Evolutionary conservation across 2,113 vertebrate genomes (phyloP).

Genomic region (Seriola rivoliana): DNA sequence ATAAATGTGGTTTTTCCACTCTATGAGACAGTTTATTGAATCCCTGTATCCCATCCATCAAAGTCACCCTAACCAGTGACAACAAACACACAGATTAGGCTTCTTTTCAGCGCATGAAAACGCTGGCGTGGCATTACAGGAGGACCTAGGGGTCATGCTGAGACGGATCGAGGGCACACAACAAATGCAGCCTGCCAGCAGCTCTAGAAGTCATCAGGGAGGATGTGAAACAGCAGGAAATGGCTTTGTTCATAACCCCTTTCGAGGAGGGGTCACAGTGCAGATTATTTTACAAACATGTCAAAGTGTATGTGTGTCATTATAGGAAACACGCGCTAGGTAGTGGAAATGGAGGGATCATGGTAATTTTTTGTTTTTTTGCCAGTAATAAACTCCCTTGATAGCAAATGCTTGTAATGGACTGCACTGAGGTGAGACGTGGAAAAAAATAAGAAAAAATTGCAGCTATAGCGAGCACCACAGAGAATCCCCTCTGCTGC

Average conservation of each 20-base stretch:
- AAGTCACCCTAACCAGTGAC: background rate
- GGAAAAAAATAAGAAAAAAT: background rate
- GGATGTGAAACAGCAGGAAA: constrained; percentile 59
- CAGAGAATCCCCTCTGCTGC: constrained; percentile 20
- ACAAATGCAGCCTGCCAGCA: constrained; percentile 15
- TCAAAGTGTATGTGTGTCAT: constrained; percentile 26
- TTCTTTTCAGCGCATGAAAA: constrained; percentile 20
- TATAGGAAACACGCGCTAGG: constrained; percentile 11
- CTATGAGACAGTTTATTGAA: background rate
- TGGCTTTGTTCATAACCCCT: constrained; percentile 43
- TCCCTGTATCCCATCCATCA: constrained; percentile 4
- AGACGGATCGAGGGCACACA: constrained; percentile 21
- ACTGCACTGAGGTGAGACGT: constrained; percentile 37
- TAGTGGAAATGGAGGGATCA: constrained; percentile 17
- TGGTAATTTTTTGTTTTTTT: background rate
- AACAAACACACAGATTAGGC: constrained; percentile 28
- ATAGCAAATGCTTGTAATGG: constrained; percentile 44
- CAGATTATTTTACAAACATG: constrained; percentile 49
- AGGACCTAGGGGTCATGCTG: constrained; percentile 36
- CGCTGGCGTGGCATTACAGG: background rate
- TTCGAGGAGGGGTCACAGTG: constrained; percentile 42
- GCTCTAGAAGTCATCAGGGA: constrained; percentile 47
- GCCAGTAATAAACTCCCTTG: constrained; percentile 46
- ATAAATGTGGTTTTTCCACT: background rate
- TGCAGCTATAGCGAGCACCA: constrained; percentile 15